phyloP scores from a whole-genome alignment of 2,797 vertebrate genomes.

The Rhinichthys osculus region DNA sequence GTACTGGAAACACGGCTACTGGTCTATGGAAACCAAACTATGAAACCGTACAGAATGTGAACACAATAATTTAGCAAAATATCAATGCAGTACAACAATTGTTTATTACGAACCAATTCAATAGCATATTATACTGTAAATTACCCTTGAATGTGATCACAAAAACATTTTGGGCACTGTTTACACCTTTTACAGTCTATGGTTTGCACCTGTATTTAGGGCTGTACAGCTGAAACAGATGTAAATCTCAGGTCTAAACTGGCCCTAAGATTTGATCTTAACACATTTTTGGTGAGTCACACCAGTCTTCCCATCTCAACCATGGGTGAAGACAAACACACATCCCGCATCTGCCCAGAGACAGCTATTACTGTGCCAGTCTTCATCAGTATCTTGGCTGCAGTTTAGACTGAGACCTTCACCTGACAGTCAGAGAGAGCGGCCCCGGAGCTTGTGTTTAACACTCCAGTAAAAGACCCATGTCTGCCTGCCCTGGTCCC shows the following conservation, averaged over 20 bases:
- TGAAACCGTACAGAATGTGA: neutral
- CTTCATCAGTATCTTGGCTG: conserved; percentile 52
- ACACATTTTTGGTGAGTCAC: neutral
- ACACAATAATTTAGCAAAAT: neutral
- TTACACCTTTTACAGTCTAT: no score
- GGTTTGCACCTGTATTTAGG: neutral
- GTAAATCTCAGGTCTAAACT: neutral
- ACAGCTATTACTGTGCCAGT: conserved; percentile 53
- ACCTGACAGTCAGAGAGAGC: conserved; percentile 44
- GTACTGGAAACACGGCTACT: no score
- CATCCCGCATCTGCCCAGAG: neutral
- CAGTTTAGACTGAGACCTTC: conserved; percentile 38
- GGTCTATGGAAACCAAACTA: neutral
- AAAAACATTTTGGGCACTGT: neutral
- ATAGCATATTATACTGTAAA: neutral
- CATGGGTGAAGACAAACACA: conserved; percentile 22
- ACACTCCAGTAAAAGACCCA: conserved; percentile 51
- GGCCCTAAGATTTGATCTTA: neutral
- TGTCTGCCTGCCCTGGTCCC: conserved; percentile 11
- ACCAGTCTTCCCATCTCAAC: conserved; percentile 9
- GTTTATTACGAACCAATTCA: neutral
- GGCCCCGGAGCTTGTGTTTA: conserved; percentile 41
- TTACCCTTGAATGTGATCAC: neutral
- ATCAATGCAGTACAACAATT: neutral
- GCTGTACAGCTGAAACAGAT: neutral